Evolutionary conservation across 2,113 vertebrate genomes (phyloP).

Genomic region (Plectropomus leopardus): DNA sequence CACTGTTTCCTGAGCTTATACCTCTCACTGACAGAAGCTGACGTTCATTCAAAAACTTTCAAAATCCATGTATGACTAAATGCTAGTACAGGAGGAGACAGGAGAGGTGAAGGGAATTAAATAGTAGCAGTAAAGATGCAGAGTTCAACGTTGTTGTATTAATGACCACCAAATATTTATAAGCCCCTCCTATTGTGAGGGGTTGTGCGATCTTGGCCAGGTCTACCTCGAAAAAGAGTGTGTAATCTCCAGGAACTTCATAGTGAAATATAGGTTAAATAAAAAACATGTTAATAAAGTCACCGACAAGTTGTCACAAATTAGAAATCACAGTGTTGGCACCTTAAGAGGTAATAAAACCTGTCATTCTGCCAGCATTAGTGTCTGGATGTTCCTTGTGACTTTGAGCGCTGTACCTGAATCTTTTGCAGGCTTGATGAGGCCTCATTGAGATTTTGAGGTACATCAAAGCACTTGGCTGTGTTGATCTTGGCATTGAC

Average conservation of each 20-base stretch:
- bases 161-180: conserved; percentile 1
- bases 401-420: conserved; percentile 85
- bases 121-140: background rate
- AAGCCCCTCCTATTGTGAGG: background rate
- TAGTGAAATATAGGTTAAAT: no score
- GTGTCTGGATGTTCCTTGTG: background rate
- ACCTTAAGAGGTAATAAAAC: no score
- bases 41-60: background rate
- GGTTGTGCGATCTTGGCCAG: no score
- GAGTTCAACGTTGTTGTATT: background rate
- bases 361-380: no score
- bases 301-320: no score
- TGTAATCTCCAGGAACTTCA: no score
- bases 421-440: conserved; percentile 91
- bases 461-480: conserved; percentile 94
- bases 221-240: no score
- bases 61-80: background rate
- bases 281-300: no score
- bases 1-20: background rate
- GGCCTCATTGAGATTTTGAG: conserved; percentile 91
- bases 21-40: background rate
- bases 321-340: background rate
- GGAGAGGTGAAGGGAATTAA: background rate
- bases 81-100: background rate
- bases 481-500: conserved; percentile 94